A percentile compares a stretch with the other conserved stretches of the same genome.
These are phyloP conservation scores for Ficedula albicollis DNA, from an alignment of 2,797 vertebrate genomes.

Conservation along the genomic window DNA sequence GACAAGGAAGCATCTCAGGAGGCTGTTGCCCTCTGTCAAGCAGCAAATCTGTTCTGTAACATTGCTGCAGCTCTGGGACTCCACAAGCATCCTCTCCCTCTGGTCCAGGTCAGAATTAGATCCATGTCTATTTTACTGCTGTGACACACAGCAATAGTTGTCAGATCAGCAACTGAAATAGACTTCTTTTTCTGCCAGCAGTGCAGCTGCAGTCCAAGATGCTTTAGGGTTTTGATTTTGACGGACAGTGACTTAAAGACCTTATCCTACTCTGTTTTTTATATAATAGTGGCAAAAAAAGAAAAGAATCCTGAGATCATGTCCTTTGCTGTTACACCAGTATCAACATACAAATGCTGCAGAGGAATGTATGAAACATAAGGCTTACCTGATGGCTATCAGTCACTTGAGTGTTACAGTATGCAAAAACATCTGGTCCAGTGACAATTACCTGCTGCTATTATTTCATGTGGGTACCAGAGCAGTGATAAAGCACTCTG, in stretches of 20 bases:
- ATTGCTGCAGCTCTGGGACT: background rate
- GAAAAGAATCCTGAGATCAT: background rate
- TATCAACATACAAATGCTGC: background rate
- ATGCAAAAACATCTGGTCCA: background rate
- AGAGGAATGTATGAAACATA: background rate
- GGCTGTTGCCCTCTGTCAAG: background rate
- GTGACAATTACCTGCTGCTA: background rate
- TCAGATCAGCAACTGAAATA: background rate
- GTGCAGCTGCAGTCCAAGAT: background rate
- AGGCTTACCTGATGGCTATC: background rate
- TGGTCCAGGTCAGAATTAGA: background rate
- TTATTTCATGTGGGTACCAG: background rate
- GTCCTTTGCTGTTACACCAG: background rate
- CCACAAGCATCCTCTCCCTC: background rate
- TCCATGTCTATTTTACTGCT: background rate
- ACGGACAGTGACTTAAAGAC: background rate
- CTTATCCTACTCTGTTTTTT: background rate
- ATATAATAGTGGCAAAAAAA: background rate
- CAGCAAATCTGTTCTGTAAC: background rate
- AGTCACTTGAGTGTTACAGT: background rate
- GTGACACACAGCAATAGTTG: background rate
- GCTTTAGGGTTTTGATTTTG: background rate
- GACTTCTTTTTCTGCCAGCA: background rate
- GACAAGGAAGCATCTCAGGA: background rate
- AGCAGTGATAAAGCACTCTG: background rate